Percentiles rank a stretch among this genome's conserved stretches.
Evolutionary conservation across 2,797 vertebrate genomes (phyloP).

Genomic region (Lagocephalus sceleratus): DNA sequence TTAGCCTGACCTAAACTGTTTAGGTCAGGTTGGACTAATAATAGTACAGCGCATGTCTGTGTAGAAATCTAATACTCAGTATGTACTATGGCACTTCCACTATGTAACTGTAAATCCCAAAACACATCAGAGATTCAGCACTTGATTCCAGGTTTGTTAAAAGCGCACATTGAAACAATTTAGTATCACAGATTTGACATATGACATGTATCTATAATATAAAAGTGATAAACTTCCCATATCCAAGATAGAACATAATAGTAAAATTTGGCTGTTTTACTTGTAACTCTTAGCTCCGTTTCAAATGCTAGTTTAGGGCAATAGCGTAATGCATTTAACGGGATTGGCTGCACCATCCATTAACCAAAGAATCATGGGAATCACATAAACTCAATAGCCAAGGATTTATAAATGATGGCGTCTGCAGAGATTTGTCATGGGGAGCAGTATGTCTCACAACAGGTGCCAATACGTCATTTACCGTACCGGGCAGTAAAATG

Average conservation of each 20-base stretch:
- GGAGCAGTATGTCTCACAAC: too few relatives aligned
- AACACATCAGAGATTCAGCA: not conserved
- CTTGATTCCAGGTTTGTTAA: too few relatives aligned
- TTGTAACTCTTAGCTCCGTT: not conserved
- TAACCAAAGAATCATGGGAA: not conserved
- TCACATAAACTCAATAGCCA: too few relatives aligned
- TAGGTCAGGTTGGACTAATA: conserved; percentile 49
- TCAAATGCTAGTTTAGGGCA: not conserved
- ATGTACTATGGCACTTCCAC: conserved; percentile 17
- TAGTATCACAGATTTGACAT: too few relatives aligned
- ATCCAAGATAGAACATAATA: not conserved
- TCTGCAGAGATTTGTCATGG: not conserved
- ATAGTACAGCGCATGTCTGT: conserved; percentile 42
- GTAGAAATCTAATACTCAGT: conserved; percentile 25
- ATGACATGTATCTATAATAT: not conserved
- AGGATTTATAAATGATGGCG: not conserved
- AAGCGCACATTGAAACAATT: too few relatives aligned
- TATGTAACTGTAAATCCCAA: not conserved
- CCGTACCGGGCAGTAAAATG: too few relatives aligned
- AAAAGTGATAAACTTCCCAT: not conserved
- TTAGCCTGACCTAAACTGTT: conserved; percentile 7
- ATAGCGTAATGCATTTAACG: not conserved
- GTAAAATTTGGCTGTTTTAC: not conserved
- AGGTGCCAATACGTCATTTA: too few relatives aligned
- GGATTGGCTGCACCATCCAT: not conserved